Percentiles rank a stretch among this genome's conserved stretches.
Conservation (phyloP, 2,888 invertebrate genomes). For the Capitulum mitella region DNA sequence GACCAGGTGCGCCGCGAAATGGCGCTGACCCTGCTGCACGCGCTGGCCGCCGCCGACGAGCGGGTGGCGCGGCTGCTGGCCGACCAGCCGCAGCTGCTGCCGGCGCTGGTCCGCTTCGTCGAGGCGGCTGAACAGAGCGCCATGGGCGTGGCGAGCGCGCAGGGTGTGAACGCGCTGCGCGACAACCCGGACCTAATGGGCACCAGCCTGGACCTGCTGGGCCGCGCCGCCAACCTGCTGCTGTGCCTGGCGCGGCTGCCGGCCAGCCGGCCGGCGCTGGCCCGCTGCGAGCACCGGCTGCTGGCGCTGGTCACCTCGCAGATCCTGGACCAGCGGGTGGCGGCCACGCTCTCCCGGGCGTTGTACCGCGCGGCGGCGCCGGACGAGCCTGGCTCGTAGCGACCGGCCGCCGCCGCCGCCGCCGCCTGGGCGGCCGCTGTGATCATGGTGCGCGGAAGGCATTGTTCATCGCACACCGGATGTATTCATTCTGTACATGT, state of each 20-base stretch:
- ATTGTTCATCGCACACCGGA: conserved; percentile 11
- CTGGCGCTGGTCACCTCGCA: conserved; percentile 94
- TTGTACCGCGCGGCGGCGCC: conserved; percentile 32
- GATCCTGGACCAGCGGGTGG: conserved; percentile 73
- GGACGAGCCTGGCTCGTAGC: neutral
- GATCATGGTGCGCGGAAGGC: neutral
- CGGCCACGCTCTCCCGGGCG: conserved; percentile 36
- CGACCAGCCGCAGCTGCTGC: conserved; percentile 75
- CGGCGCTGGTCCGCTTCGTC: conserved; percentile 91
- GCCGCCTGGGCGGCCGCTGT: neutral
- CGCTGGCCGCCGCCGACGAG: conserved; percentile 85
- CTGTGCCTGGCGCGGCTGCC: conserved; percentile 67
- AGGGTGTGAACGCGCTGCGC: conserved; percentile 86
- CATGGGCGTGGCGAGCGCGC: conserved; percentile 85
- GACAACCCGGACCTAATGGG: conserved; percentile 99
- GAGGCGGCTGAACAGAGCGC: conserved; percentile 90
- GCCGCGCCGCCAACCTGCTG: conserved; percentile 89
- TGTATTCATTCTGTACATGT: conserved; percentile 11
- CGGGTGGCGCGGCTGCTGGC: conserved; percentile 87
- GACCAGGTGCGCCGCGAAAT: conserved; percentile 90
- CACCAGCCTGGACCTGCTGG: conserved; percentile 95
- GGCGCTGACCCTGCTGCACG: conserved; percentile 90
- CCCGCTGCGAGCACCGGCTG: conserved; percentile 89
- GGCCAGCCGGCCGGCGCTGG: conserved; percentile 52
- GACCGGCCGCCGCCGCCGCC: neutral